Evolutionary conservation across 2,888 invertebrate species (phyloP).

Genomic region (Ophion ellenae): DNA sequence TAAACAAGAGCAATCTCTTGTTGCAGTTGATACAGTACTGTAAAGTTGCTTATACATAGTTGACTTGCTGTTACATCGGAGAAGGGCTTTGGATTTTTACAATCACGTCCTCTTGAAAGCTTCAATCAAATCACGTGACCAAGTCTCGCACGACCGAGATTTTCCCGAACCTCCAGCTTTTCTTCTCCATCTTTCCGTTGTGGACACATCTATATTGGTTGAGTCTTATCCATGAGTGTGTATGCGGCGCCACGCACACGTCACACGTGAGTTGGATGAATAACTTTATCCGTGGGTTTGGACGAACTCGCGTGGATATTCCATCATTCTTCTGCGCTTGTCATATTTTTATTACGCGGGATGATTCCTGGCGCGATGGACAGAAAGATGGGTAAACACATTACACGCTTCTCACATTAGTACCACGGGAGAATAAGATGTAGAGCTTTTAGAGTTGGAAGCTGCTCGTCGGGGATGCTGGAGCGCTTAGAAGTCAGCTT

Average conservation of each 20-base stretch:
- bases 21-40: too few species aligned
- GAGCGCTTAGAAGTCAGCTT: conserved; percentile 47
- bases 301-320: conserved; percentile 63
- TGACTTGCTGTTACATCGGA: too few species aligned
- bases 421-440: conserved; percentile 28
- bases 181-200: neutral
- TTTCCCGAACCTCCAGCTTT: neutral
- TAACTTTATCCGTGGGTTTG: conserved; percentile 43
- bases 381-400: conserved; percentile 70
- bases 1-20: too few species aligned
- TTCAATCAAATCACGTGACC: neutral
- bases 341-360: conserved; percentile 76
- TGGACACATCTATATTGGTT: too few species aligned
- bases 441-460: conserved; percentile 9
- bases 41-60: too few species aligned
- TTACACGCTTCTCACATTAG: conserved; percentile 77
- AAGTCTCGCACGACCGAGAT: neutral
- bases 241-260: neutral
- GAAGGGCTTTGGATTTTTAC: neutral
- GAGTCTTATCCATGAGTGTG: neutral
- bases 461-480: conserved; percentile 9
- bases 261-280: conserved; percentile 31
- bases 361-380: conserved; percentile 4
- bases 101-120: neutral
- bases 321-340: conserved; percentile 71